Evolutionary conservation across 2,113 vertebrate species (phyloP).

Genomic region (Toxotes jaculatrix): DNA sequence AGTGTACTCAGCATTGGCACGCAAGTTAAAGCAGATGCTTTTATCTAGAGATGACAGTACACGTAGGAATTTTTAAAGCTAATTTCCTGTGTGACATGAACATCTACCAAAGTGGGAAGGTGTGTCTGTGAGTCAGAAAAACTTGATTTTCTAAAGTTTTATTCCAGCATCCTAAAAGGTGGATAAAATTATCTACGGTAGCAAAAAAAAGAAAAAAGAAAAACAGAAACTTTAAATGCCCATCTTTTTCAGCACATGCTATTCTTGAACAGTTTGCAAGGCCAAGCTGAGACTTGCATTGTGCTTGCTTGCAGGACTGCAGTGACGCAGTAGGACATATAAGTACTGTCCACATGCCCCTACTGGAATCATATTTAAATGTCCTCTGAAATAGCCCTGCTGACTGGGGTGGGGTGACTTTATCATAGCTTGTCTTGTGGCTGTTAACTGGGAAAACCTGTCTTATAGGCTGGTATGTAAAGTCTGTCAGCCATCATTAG

Average conservation of each 20-base stretch:
- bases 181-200: background rate
- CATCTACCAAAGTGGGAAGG: background rate
- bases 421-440: background rate
- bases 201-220: background rate
- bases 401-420: background rate
- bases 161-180: background rate
- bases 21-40: constrained; percentile 26
- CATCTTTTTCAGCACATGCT: background rate
- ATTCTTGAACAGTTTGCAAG: background rate
- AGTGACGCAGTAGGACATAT: background rate
- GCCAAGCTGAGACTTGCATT: background rate
- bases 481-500: background rate
- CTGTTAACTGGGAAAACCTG: background rate
- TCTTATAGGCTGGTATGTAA: background rate
- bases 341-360: background rate
- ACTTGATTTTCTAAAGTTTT: too few species aligned
- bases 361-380: constrained; percentile 33
- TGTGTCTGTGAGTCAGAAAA: background rate
- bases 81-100: background rate
- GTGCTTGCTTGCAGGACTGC: background rate
- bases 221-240: background rate
- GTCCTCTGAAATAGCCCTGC: constrained; percentile 50
- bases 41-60: background rate
- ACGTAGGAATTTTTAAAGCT: background rate
- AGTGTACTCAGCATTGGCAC: background rate